Evolutionary conservation across 2,797 vertebrate genomes (phyloP).

Genomic region (Ambastaia sidthimunki): DNA sequence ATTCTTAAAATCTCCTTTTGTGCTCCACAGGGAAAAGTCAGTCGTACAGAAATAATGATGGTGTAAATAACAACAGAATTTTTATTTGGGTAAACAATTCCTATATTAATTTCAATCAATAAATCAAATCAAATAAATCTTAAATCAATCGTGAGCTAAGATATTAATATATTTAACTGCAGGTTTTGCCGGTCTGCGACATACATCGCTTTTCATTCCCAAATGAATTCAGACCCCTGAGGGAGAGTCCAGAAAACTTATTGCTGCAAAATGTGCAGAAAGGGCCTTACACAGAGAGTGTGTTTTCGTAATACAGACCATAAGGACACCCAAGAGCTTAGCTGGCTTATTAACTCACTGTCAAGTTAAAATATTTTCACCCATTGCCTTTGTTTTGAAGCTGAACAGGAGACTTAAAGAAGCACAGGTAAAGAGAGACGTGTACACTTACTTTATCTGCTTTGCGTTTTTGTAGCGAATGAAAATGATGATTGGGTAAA

Average conservation of each 20-base stretch:
- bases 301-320: neutral
- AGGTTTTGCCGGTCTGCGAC: neutral
- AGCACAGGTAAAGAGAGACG: slow-evolving; percentile 26
- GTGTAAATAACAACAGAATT: no score
- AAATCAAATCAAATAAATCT: no score
- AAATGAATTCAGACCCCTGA: slow-evolving; percentile 13
- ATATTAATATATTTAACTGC: slow-evolving; percentile 29
- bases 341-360: neutral
- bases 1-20: no score
- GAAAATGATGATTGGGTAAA: slow-evolving; percentile 90
- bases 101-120: neutral
- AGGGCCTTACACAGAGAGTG: neutral
- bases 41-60: no score
- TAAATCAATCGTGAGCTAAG: slow-evolving; percentile 3
- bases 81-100: neutral
- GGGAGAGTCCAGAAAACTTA: neutral
- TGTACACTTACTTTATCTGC: slow-evolving; percentile 87
- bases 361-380: neutral
- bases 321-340: slow-evolving; percentile 31
- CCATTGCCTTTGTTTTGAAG: neutral
- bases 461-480: slow-evolving; percentile 92
- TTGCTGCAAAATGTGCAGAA: slow-evolving; percentile 4
- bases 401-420: neutral
- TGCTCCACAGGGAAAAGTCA: no score
- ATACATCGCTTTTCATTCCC: neutral